Evolutionary conservation across 2,113 vertebrate species (phyloP).

Genomic region (Coreoperca whiteheadi): DNA sequence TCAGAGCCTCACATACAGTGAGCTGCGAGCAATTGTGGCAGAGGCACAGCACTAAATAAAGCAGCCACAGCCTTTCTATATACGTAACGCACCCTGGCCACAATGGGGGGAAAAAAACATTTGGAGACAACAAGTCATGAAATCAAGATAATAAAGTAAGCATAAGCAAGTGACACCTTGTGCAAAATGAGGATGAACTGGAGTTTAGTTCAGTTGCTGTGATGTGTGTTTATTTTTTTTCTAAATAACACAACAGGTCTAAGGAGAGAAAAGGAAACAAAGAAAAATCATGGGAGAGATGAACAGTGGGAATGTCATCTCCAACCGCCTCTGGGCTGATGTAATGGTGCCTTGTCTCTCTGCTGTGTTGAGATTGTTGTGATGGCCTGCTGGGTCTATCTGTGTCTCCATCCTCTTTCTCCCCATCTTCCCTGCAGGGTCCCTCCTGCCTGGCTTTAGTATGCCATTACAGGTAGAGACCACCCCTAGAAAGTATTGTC

Average conservation of each 20-base stretch:
- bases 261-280: slow-evolving; percentile 36
- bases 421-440: slow-evolving; percentile 44
- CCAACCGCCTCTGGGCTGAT: slow-evolving; percentile 47
- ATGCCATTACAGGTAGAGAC: slow-evolving; percentile 47
- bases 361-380: slow-evolving; percentile 64
- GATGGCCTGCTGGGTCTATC: slow-evolving; percentile 68
- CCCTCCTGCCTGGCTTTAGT: slow-evolving; percentile 47
- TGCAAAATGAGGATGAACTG: slow-evolving; percentile 62
- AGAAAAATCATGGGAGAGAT: slow-evolving; percentile 34
- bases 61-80: slow-evolving; percentile 55
- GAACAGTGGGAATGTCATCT: slow-evolving; percentile 42
- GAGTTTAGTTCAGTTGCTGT: slow-evolving; percentile 17
- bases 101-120: slow-evolving; percentile 17
- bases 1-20: slow-evolving; percentile 37
- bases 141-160: slow-evolving; percentile 52
- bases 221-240: slow-evolving; percentile 42
- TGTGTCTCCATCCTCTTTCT: slow-evolving; percentile 36
- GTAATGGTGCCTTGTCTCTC: slow-evolving; percentile 62
- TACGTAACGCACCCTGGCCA: slow-evolving; percentile 51
- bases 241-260: slow-evolving; percentile 49
- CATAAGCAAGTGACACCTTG: slow-evolving; percentile 49
- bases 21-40: slow-evolving; percentile 39
- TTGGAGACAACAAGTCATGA: slow-evolving; percentile 26
- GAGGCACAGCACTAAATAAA: slow-evolving; percentile 60
- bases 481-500: slow-evolving; percentile 12